phyloP scores from a whole-genome alignment of 2,888 invertebrate genomes.

The Monopis laevigella region DNA sequence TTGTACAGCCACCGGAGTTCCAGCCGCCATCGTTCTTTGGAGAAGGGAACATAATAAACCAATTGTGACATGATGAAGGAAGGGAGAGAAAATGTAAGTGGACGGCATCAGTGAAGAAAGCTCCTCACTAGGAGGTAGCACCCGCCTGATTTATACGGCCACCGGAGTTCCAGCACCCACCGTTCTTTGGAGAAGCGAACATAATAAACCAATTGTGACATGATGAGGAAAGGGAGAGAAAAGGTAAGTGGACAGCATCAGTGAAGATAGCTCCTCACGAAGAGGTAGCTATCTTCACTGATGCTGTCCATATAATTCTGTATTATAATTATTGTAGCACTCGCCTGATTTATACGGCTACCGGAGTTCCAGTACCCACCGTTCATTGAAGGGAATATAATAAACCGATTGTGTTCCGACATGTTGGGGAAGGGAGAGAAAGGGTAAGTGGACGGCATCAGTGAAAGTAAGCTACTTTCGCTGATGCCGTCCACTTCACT shows the following conservation, averaged over 20 bases:
- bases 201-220: constrained; percentile 80
- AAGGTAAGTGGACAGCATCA: constrained; percentile 75
- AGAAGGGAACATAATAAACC: constrained; percentile 80
- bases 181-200: constrained; percentile 83
- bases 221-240: constrained; percentile 75
- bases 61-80: constrained; percentile 78
- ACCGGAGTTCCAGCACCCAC: constrained; percentile 84
- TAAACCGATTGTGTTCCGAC: constrained; percentile 77
- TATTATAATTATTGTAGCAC: too few species aligned
- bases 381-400: constrained; percentile 83
- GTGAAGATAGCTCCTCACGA: constrained; percentile 78
- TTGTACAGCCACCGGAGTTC: constrained; percentile 84
- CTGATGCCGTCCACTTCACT: too few species aligned
- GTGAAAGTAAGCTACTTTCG: too few species aligned
- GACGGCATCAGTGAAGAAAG: constrained; percentile 80
- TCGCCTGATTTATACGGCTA: constrained; percentile 79
- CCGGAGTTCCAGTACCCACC: constrained; percentile 82
- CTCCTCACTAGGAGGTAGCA: constrained; percentile 83
- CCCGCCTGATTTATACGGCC: constrained; percentile 79
- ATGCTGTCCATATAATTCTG: too few species aligned
- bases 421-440: constrained; percentile 77
- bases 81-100: constrained; percentile 76
- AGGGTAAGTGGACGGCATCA: too few species aligned
- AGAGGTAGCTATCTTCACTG: too few species aligned
- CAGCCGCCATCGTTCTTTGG: constrained; percentile 83